Evolutionary conservation across 2,113 vertebrate species (phyloP).

Genomic region (Gorsachius goisagi): DNA sequence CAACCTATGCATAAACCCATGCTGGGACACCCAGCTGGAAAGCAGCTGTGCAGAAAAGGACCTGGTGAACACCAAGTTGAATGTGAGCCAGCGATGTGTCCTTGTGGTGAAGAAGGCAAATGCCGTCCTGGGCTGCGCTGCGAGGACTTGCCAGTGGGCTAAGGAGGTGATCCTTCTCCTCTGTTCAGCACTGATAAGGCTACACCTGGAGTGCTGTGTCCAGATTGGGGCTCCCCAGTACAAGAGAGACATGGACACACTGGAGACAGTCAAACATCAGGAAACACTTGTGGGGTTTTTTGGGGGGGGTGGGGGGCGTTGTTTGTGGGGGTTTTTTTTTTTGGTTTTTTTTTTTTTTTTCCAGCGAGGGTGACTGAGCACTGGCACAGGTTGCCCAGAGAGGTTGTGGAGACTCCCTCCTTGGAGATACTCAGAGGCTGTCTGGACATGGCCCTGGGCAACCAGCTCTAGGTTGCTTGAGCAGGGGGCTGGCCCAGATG

Average conservation of each 20-base stretch:
- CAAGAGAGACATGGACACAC: background rate
- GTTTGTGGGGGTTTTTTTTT: too few species aligned
- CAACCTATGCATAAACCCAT: accelerated
- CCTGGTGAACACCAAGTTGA: background rate
- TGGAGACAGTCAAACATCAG: background rate
- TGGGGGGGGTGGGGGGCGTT: too few species aligned
- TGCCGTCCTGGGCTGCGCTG: accelerated
- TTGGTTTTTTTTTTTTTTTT: background rate
- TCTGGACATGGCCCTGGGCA: background rate
- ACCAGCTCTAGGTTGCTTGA: background rate
- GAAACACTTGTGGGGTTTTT: background rate
- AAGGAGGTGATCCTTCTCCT: background rate
- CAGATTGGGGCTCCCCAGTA: background rate
- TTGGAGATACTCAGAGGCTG: background rate
- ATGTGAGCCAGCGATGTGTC: background rate
- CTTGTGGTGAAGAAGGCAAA: background rate
- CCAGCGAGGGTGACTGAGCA: background rate
- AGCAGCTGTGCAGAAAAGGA: background rate
- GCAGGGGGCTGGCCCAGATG: background rate
- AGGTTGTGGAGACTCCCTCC: background rate
- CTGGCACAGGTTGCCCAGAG: background rate
- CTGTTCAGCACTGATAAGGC: background rate
- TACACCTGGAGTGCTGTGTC: background rate
- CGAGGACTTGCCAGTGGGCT: background rate
- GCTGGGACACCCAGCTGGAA: background rate